Conservation (phyloP, 1,140 invertebrate species). For the Galleria mellonella region DNA sequence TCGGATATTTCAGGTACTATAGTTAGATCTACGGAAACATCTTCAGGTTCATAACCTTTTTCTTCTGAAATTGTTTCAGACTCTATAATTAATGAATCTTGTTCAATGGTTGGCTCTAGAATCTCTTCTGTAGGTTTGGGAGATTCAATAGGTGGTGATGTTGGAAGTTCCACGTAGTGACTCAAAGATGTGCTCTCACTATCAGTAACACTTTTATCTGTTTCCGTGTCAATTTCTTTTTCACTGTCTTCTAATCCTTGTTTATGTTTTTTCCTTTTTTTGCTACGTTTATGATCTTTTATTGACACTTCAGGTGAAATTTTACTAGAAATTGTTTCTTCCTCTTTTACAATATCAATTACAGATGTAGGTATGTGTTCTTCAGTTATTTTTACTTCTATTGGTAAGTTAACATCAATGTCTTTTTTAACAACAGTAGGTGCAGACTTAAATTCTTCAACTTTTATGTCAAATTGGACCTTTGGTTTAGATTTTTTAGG, state of each 20-base stretch:
- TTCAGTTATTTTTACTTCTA: conserved; percentile 35
- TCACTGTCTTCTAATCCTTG: conserved; percentile 24
- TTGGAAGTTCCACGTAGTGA: conserved; percentile 54
- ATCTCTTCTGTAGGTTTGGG: conserved; percentile 45
- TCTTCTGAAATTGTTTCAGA: conserved; percentile 53
- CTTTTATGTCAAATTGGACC: conserved; percentile 41
- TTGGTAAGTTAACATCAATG: conserved; percentile 37
- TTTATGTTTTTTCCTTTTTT: conserved; percentile 45
- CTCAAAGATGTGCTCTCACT: conserved; percentile 57
- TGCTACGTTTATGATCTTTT: conserved; percentile 30
- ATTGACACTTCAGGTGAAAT: conserved; percentile 18
- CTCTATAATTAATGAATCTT: conserved; percentile 28
- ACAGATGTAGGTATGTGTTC: conserved; percentile 15
- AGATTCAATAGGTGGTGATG: conserved; percentile 40
- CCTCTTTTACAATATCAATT: conserved; percentile 10
- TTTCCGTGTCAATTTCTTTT: conserved; percentile 31
- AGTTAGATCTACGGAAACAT: conserved; percentile 45
- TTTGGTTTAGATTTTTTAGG: conserved; percentile 31
- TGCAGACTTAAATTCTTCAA: conserved; percentile 33
- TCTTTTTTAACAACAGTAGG: conserved; percentile 47
- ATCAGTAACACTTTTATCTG: conserved; percentile 40
- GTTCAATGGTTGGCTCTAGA: conserved; percentile 18
- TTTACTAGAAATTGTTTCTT: conserved; percentile 7
- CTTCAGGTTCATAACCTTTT: conserved; percentile 63
- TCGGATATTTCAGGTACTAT: conserved; percentile 26